Percentiles rank a stretch among this genome's conserved stretches.
Evolutionary conservation across 2,113 vertebrate species (phyloP).

Genomic region (Hyperopisus bebe): DNA sequence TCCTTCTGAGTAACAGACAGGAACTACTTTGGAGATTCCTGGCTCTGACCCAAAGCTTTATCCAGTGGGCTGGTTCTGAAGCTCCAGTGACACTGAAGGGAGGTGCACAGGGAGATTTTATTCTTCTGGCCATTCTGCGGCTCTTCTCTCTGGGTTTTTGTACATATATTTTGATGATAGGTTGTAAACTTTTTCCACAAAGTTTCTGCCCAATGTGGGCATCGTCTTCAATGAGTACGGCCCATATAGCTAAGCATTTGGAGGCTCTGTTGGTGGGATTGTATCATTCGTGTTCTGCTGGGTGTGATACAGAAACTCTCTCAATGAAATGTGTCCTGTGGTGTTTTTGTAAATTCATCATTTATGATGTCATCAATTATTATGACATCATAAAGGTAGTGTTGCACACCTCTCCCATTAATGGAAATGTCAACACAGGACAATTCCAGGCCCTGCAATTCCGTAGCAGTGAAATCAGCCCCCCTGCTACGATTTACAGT

Average conservation of each 20-base stretch:
- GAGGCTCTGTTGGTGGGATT: background rate
- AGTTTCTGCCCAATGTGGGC: background rate
- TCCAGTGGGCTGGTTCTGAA: background rate
- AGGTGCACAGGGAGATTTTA: background rate
- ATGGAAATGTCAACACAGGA: background rate
- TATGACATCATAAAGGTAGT: background rate
- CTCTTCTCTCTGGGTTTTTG: background rate
- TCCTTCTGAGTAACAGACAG: slow-evolving; percentile 25
- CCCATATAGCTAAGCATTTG: background rate
- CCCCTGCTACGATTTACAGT: background rate
- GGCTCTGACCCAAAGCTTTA: background rate
- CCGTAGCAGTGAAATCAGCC: background rate
- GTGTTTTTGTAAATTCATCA: background rate
- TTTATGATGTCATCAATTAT: background rate
- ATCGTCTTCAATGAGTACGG: background rate
- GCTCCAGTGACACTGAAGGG: background rate
- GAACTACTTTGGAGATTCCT: background rate
- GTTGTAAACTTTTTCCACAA: background rate
- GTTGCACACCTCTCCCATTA: background rate
- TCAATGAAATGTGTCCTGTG: background rate
- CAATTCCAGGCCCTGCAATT: background rate
- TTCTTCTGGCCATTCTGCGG: background rate
- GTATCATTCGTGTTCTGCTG: background rate
- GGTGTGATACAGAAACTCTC: background rate
- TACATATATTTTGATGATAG: background rate